Evolutionary conservation across 2,797 vertebrate genomes (phyloP), one percentile per base, ranked within the genome.

Genomic region (Notolabrus celidotus): DNA sequence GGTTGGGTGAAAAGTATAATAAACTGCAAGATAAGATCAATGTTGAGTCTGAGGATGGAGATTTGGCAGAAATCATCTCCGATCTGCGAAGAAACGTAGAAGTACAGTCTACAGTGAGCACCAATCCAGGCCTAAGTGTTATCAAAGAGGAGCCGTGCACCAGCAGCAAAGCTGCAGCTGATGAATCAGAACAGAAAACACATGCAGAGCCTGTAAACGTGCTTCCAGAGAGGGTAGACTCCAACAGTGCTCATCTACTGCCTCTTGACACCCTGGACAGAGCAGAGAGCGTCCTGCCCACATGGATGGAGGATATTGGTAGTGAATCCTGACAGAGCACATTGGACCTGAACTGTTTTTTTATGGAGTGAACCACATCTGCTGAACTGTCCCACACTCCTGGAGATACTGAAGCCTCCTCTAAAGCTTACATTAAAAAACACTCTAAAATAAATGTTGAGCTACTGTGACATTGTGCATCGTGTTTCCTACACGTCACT

Each of bases 1-100:
- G 7, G 1, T 14, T 17, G 0, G 0, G 1, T 0, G 0, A 1
- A 17, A 77, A 36, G 0, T 31, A 29, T 19, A 0, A 1, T 11
- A 23, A 0, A n/a, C 66, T 74, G 14, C 14, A 2, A 12, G 20
- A 66, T 47, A 50, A 31, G 23, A 51, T 70, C 0, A 33, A 11
- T 23, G 20, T 19, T 2, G 54, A 68, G n/a, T n/a, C n/a, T n/a
- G n/a, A n/a, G n/a, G n/a, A n/a, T 14, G 17, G 53, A 7, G 43
- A 34, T 59, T 6, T 0, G 47, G 2, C 2, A 5, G 17, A 46
- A 16, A 11, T 19, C 15, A 11, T 23, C 5, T 5, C 4, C 31
- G 46, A 62, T 10, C 4, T 5, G 39, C 2, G 7, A 11, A 41
- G 9, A 27, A 9, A 15, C 17, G 16, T 16, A 7, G 20, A n/a